These are phyloP conservation scores for Cynocephalus volans DNA, from an alignment of 2,113 vertebrate species.

Conservation along the genomic window DNA sequence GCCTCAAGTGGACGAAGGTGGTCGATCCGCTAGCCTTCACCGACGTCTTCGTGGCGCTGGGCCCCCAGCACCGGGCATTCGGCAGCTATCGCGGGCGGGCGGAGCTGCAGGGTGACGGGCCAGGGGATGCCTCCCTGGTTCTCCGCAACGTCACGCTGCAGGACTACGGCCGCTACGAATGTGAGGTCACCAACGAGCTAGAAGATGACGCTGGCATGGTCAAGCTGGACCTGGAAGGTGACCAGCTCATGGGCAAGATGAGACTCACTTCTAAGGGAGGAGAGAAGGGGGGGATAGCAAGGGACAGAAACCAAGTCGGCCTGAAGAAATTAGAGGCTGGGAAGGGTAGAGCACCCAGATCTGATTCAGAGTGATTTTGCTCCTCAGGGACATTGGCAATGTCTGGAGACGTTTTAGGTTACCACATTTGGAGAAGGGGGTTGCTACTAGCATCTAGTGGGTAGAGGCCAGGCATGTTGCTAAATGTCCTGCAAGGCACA, in stretches of 20 bases:
- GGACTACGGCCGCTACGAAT: conserved; percentile 97
- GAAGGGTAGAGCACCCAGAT: not conserved
- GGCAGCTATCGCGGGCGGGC: conserved; percentile 93
- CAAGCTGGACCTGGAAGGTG: conserved; percentile 97
- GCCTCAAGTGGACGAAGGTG: conserved; percentile 98
- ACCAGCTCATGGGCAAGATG: not conserved
- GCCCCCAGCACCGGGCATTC: conserved; percentile 93
- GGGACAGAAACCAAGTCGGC: not conserved
- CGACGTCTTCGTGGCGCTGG: conserved; percentile 96
- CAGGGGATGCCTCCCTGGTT: conserved; percentile 94
- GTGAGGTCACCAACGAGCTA: conserved; percentile 97
- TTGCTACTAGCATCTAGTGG: not conserved
- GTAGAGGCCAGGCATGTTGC: not conserved
- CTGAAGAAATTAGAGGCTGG: not conserved
- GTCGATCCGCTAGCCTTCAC: conserved; percentile 93
- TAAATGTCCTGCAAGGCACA: not conserved
- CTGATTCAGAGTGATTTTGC: not conserved
- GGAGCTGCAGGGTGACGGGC: conserved; percentile 92
- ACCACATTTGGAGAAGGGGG: not conserved
- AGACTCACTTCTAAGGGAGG: not conserved
- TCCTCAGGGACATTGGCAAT: not conserved
- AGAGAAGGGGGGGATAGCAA: not conserved
- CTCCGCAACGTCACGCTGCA: conserved; percentile 96
- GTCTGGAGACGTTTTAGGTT: not conserved
- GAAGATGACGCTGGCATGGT: conserved; percentile 97